Evolutionary conservation across 2,797 vertebrate genomes (phyloP), one percentile per base, ranked within the genome.

Genomic region (Spinus olivaceus): DNA sequence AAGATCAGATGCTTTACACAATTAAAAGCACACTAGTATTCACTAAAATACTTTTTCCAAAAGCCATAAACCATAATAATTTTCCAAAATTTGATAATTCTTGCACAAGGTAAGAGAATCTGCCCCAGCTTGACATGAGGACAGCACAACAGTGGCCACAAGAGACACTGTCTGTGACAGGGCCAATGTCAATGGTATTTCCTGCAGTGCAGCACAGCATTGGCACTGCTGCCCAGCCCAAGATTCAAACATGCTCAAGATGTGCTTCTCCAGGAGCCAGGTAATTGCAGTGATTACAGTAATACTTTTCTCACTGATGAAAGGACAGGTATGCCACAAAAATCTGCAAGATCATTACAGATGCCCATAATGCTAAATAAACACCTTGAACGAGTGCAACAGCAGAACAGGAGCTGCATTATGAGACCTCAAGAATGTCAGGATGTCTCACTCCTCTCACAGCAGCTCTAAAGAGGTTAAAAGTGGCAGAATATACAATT

Each of bases 131-230:
- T 30, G 16, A 12, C 12, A 27, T 2, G 14, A 57, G 14, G 32
- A 35, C 18, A 56, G 28, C 5, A 28, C 71, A 13, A 7, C 0
- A 37, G 32, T 1, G 8, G 24, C 30, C 57, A 25, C 15, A 44
- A 19, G 33, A 56, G 33, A 35, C 12, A 3, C 1, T 12, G 16
- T 8, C 6, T 0, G 1, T 12, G 33, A 27, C 17, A 27, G 46
- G 72, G 37, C 11, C 32, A 14, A 12, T 3, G 15, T 2, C 39
- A 61, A 3, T 3, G 17, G 39, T 0, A 21, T 9, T 22, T 50
- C 9, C 23, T 4, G 1, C 10, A 23, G 5, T 0, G 1, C 32
- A 51, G 24, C 57, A 30, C 30, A 12, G 67, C 35, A 24, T 20
- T 3, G 41, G 39, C 42, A 44, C 35, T 59, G 59, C 44, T 41